A percentile compares a stretch with the other conserved stretches of the same genome.
Conservation (phyloP, 2,113 vertebrate species). For the Melanostigma gelatinosum region DNA sequence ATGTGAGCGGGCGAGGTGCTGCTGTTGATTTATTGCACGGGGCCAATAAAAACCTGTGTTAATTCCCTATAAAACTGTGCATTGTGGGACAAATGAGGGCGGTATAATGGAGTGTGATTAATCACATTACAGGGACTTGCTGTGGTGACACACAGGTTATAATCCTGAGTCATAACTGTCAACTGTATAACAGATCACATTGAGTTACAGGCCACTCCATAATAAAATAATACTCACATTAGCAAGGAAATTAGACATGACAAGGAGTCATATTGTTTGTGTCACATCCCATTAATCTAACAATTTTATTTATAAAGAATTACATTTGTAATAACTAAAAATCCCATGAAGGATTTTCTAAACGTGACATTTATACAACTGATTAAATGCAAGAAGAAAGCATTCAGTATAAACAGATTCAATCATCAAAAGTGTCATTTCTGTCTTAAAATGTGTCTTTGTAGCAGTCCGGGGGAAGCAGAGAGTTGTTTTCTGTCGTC, state of each 20-base stretch:
- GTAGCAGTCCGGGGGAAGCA: neutral
- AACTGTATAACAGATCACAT: conserved; percentile 25
- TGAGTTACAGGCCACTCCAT: conserved; percentile 48
- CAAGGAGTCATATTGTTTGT: conserved; percentile 10
- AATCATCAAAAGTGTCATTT: neutral
- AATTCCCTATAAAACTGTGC: conserved; percentile 68
- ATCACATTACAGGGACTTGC: conserved; percentile 76
- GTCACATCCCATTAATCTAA: conserved; percentile 21
- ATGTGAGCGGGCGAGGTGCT: conserved; percentile 18
- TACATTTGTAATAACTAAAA: neutral
- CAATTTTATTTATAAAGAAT: conserved; percentile 17
- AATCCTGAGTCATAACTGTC: conserved; percentile 71
- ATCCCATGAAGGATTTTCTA: conserved; percentile 2
- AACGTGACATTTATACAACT: conserved; percentile 1
- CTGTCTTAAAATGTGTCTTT: neutral
- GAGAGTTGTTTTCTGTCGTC: neutral
- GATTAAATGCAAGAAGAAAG: neutral
- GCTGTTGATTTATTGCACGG: conserved; percentile 63
- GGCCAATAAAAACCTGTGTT: conserved; percentile 66
- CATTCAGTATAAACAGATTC: neutral
- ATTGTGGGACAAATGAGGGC: conserved; percentile 68
- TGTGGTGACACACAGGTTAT: conserved; percentile 66
- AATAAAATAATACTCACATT: conserved; percentile 40
- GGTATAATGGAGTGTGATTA: conserved; percentile 69
- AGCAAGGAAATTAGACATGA: conserved; percentile 17